phyloP scores from a whole-genome alignment of 1,140 invertebrate genomes.

The Drosophila azteca region DNA sequence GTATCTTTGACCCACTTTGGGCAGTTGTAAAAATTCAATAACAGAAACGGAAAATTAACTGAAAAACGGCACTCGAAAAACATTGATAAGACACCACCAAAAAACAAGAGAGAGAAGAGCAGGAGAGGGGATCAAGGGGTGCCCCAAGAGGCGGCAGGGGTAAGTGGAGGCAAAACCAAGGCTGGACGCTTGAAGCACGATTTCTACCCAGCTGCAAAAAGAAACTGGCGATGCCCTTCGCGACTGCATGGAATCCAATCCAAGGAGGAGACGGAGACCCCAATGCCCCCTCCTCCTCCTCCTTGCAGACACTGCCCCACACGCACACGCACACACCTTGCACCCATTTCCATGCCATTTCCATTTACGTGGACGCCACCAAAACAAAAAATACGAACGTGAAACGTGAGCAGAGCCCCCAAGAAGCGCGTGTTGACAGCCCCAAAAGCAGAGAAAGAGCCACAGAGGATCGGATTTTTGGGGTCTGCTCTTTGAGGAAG shows the following conservation, averaged over 20 bases:
- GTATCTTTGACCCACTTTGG: conserved; percentile 63
- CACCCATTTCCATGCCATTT: conserved; percentile 77
- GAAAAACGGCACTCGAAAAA: conserved; percentile 72
- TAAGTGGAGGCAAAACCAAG: conserved; percentile 48
- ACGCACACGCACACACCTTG: conserved; percentile 48
- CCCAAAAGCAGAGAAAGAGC: conserved; percentile 10
- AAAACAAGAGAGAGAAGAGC: conserved; percentile 12
- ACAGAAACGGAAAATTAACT: conserved; percentile 78
- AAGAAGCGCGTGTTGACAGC: conserved; percentile 15
- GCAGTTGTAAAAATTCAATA: conserved; percentile 79
- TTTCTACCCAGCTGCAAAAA: conserved; percentile 65
- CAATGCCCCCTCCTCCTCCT: conserved; percentile 7
- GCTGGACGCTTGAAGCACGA: conserved; percentile 63
- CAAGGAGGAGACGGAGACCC: conserved; percentile 56
- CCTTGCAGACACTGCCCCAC: conserved; percentile 4
- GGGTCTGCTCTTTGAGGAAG: conserved; percentile 7
- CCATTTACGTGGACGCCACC: conserved; percentile 61
- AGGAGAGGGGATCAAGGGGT: conserved; percentile 17
- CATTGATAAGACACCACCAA: conserved; percentile 72
- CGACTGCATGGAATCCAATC: conserved; percentile 16
- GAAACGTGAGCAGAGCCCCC: conserved; percentile 59
- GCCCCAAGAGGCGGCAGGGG: not conserved
- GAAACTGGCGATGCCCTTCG: conserved; percentile 67
- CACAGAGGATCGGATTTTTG: conserved; percentile 15
- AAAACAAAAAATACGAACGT: conserved; percentile 4